These are phyloP conservation scores for Phasianus colchicus DNA, from an alignment of 2,113 vertebrate species.

Conservation along the genomic window DNA sequence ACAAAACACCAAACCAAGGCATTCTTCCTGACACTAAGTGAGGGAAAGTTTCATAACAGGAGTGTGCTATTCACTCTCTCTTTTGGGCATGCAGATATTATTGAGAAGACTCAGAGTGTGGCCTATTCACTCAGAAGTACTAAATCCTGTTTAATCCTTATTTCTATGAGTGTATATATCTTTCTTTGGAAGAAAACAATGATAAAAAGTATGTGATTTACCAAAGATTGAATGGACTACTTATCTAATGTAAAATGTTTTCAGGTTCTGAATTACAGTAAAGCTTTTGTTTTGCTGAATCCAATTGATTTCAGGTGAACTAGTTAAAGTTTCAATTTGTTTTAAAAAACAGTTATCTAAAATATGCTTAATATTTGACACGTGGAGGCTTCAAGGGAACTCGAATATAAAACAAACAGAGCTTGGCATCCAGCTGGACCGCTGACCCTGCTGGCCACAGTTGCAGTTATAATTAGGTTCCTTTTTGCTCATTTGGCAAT, in stretches of 20 bases:
- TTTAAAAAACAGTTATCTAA: not conserved
- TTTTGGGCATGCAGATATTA: not conserved
- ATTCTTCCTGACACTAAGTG: not conserved
- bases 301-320: not conserved
- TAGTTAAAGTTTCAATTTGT: not conserved
- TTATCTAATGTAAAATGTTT: not conserved
- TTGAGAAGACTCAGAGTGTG: not conserved
- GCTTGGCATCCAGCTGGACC: not conserved
- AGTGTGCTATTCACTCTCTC: not conserved
- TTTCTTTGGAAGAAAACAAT: not conserved
- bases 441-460: not conserved
- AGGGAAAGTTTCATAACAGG: constrained; percentile 23
- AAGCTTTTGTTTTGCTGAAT: not conserved
- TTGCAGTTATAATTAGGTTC: not conserved
- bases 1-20: not conserved
- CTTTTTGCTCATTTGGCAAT: not conserved
- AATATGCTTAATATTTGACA: not conserved
- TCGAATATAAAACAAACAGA: not conserved
- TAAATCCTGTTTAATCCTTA: not conserved
- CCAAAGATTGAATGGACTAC: not conserved
- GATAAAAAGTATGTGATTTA: not conserved
- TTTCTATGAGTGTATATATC: not conserved
- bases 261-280: not conserved
- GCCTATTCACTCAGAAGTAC: not conserved
- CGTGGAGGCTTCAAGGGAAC: not conserved